These are phyloP conservation scores for Harpalus rufipes DNA, from an alignment of 2,888 invertebrate genomes.

Conservation along the genomic window DNA sequence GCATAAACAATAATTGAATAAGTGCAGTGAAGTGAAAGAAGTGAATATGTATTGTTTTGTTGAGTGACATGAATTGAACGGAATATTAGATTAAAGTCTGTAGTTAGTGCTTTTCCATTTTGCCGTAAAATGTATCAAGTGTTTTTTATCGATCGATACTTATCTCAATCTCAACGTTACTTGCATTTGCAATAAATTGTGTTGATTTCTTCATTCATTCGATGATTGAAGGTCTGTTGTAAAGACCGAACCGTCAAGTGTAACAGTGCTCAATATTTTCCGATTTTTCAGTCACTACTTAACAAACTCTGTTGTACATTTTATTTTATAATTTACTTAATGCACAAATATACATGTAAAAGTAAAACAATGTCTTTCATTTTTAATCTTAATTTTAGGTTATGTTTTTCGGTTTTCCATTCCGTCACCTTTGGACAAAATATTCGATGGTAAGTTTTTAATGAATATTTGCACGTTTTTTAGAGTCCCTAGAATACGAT, in stretches of 20 bases:
- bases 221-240: constrained; percentile 60
- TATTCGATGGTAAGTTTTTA: too few relatives aligned
- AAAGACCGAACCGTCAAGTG: constrained; percentile 43
- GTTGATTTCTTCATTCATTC: constrained; percentile 40
- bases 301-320: constrained; percentile 53
- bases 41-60: background rate
- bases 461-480: too few relatives aligned
- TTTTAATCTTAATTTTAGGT: too few relatives aligned
- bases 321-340: constrained; percentile 64
- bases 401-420: too few relatives aligned
- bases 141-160: constrained; percentile 61
- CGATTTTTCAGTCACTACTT: constrained; percentile 64
- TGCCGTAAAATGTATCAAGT: constrained; percentile 66
- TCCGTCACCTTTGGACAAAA: too few relatives aligned
- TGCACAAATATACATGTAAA: constrained; percentile 63
- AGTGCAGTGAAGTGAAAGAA: background rate
- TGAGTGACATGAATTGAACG: too few relatives aligned
- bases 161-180: constrained; percentile 62
- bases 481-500: too few relatives aligned
- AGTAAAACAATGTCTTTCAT: constrained; percentile 20
- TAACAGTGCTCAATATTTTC: constrained; percentile 60
- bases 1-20: too few relatives aligned
- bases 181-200: constrained; percentile 61
- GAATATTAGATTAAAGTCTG: constrained; percentile 1
- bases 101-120: constrained; percentile 67